These are phyloP conservation scores for Rhodeus uyekii DNA, from an alignment of 2,797 vertebrate genomes.

Conservation along the genomic window DNA sequence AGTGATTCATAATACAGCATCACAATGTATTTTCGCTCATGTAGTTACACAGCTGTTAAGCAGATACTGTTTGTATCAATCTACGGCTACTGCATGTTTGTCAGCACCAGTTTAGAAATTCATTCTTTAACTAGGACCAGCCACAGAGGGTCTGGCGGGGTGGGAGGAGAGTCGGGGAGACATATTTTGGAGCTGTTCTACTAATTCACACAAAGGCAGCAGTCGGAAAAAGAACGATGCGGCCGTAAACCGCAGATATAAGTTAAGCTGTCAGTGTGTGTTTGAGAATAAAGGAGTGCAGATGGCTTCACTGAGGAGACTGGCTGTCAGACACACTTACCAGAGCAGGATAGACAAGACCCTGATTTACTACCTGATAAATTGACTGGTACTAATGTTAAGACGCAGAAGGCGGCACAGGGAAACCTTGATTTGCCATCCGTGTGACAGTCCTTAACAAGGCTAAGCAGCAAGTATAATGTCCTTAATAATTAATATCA, in stretches of 20 bases:
- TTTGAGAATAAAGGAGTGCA: conserved; percentile 54
- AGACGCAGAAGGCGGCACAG: conserved; percentile 61
- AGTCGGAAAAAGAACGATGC: conserved; percentile 17
- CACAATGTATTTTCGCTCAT: conserved; percentile 60
- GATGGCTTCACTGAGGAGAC: conserved; percentile 59
- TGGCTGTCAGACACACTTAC: conserved; percentile 63
- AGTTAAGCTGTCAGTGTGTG: conserved; percentile 59
- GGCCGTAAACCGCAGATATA: conserved; percentile 49
- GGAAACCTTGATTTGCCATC: conserved; percentile 62
- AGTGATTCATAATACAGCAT: conserved; percentile 73
- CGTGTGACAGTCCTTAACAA: conserved; percentile 62
- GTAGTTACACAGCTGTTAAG: conserved; percentile 77
- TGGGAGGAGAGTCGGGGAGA: neutral
- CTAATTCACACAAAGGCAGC: conserved; percentile 29
- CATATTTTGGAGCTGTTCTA: conserved; percentile 1
- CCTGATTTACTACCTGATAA: conserved; percentile 67
- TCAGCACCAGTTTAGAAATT: conserved; percentile 76
- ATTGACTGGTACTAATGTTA: conserved; percentile 72
- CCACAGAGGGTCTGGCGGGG: conserved; percentile 51
- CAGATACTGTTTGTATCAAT: conserved; percentile 79
- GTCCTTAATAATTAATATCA: conserved; percentile 73
- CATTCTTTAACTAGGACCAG: conserved; percentile 70
- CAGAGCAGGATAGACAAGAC: conserved; percentile 57
- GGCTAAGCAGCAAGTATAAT: conserved; percentile 62
- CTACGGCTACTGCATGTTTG: conserved; percentile 75